Evolutionary conservation across 2,113 vertebrate genomes (phyloP).

Genomic region (Tauraco erythrolophus): DNA sequence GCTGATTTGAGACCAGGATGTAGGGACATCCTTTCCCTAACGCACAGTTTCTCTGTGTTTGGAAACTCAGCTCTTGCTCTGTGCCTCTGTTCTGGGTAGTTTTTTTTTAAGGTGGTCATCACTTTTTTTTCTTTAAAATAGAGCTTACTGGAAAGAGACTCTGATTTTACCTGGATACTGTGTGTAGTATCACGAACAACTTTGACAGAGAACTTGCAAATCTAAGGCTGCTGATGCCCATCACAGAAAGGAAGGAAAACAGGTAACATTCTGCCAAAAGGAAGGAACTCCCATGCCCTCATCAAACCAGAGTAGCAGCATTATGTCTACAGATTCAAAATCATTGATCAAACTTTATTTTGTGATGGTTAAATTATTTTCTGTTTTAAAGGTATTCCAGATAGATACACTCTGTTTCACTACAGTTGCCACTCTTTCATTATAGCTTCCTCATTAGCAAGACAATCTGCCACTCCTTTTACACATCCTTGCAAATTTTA

Average conservation of each 20-base stretch:
- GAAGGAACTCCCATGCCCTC: background rate
- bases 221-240: background rate
- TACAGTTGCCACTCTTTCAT: background rate
- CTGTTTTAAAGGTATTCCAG: background rate
- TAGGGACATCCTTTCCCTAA: background rate
- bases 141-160: background rate
- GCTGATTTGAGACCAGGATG: background rate
- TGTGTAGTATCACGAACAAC: background rate
- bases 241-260: background rate
- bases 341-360: background rate
- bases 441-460: background rate
- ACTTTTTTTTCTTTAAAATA: background rate
- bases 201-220: background rate
- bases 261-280: background rate
- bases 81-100: fast-evolving
- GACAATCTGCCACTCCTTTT: background rate
- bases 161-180: background rate
- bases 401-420: background rate
- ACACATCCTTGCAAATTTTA: background rate
- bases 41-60: background rate
- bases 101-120: background rate
- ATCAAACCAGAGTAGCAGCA: background rate
- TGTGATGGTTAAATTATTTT: background rate
- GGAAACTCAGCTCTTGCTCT: background rate
- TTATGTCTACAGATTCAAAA: background rate